A percentile compares a stretch with the other conserved stretches of the same genome.
Evolutionary conservation across 2,888 invertebrate species (phyloP).

Genomic region (Merodon equestris): DNA sequence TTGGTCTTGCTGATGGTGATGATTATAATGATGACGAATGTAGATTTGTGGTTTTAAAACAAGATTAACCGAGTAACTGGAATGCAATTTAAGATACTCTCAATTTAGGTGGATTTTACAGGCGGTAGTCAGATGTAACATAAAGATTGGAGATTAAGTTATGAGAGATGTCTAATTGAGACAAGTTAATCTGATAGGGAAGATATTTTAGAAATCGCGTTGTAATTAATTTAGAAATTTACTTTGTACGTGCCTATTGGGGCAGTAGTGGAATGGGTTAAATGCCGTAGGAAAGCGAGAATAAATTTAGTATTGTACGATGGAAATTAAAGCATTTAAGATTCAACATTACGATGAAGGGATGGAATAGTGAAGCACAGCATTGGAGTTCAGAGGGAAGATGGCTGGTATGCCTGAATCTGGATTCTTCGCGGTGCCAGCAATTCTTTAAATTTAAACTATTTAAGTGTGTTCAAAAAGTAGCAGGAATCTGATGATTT

Average conservation of each 20-base stretch:
- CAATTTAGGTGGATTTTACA: constrained; percentile 2
- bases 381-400: too few relatives aligned
- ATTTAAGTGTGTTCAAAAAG: too few relatives aligned
- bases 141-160: constrained; percentile 37
- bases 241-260: constrained; percentile 14
- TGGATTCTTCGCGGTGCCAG: too few relatives aligned
- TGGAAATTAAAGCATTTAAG: too few relatives aligned
- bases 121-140: constrained; percentile 25
- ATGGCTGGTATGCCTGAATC: too few relatives aligned
- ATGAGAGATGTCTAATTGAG: constrained; percentile 12
- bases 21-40: constrained; percentile 1
- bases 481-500: too few relatives aligned
- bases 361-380: too few relatives aligned
- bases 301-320: too few relatives aligned
- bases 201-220: constrained; percentile 35
- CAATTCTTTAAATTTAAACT: too few relatives aligned
- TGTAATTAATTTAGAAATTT: constrained; percentile 45
- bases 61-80: constrained; percentile 50
- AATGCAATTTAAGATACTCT: constrained; percentile 47
- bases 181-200: constrained; percentile 32
- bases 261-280: constrained; percentile 27
- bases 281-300: constrained; percentile 19
- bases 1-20: too few relatives aligned
- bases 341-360: too few relatives aligned
- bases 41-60: constrained; percentile 32